Evolutionary conservation across 64 coral and sea anemone genomes (phyloP), one percentile per base, ranked within the genome.

Genomic region (Cladopsammia gracilis): DNA sequence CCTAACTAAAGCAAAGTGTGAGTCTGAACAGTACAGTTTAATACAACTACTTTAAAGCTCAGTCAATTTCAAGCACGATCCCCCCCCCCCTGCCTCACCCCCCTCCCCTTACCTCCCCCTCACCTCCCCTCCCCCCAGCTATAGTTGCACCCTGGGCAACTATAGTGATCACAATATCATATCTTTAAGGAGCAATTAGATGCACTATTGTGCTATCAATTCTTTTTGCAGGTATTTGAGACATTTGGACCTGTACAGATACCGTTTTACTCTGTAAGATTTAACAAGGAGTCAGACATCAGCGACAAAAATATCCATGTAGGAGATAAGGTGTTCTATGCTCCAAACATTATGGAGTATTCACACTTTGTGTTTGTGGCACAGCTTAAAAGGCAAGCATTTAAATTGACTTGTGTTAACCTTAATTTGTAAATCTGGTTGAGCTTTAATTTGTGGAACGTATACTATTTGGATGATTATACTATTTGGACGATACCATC

Each of bases 171-270:
- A 34, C 2, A 3, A 53, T 61, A 13, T 82, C 6, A 11, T 82
- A 58, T 50, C 20, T 82, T 50, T 58, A 82, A 82, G 14, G 16
- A 48, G 54, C 56, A 4, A 22, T 68, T 44, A 14, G 22, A 48
- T 77, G 20, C 54, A 65, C 4, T 58, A 9, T 16, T 13, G 22
- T 73, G 8, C 6, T 58, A 1, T 56, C 1, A 52, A 34, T 68
- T 49, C 52, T 6, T 75, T 69, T 57, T 49, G 22, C 64, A 97
- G 96, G 92, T 97, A 43, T 97, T 97, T 91, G 96, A 97, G 43
- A 86, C 93, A 25, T 97, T 97, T 97, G 96, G 96, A 46, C 96
- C 96, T 54, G 96, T 97, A n/a, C 92, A 94, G 64, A 97, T 24
- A 47, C 96, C 96, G 62, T 97, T 94, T 83, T 97, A 97, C 71